phyloP scores from a whole-genome alignment of 2,888 invertebrate species.

The Crocallis elinguaria region DNA sequence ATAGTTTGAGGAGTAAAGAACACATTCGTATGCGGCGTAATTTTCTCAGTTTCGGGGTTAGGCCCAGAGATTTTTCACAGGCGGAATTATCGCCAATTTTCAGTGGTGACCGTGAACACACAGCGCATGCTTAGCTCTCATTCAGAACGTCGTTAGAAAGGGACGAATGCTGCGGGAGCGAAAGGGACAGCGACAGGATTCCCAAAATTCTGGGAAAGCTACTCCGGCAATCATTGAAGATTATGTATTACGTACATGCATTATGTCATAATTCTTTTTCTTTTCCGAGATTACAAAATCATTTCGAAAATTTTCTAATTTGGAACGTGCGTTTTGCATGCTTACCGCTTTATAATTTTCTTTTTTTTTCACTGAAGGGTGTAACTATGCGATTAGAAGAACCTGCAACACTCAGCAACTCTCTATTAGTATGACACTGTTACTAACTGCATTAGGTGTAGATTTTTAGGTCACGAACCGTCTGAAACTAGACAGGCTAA shows the following conservation, averaged over 20 bases:
- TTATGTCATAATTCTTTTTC: conserved; percentile 30
- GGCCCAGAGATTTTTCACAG: conserved; percentile 35
- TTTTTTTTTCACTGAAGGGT: conserved; percentile 4
- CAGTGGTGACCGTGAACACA: conserved; percentile 38
- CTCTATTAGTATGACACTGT: conserved; percentile 39
- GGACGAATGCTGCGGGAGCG: conserved; percentile 48
- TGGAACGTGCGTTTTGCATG: conserved; percentile 5
- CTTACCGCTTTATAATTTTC: conserved; percentile 1
- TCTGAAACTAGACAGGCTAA: conserved; percentile 45
- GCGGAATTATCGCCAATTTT: conserved; percentile 39
- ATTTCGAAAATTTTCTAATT: background rate
- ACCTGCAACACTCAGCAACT: conserved; percentile 9
- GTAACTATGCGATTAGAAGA: conserved; percentile 4
- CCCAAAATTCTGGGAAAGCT: conserved; percentile 64
- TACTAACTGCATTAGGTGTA: conserved; percentile 70
- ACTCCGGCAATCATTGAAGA: conserved; percentile 36
- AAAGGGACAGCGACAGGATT: conserved; percentile 50
- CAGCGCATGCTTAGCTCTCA: conserved; percentile 73
- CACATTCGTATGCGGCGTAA: conserved; percentile 8
- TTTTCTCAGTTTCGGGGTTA: conserved; percentile 24
- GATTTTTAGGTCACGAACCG: conserved; percentile 68
- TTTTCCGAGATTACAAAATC: conserved; percentile 7
- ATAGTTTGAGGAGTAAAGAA: conserved; percentile 5
- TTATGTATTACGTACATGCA: conserved; percentile 31
- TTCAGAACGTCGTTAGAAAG: conserved; percentile 65